Percentiles rank a stretch among this genome's conserved stretches.
Evolutionary conservation across 2,797 vertebrate genomes (phyloP).

Genomic region (Sebastes umbrosus): DNA sequence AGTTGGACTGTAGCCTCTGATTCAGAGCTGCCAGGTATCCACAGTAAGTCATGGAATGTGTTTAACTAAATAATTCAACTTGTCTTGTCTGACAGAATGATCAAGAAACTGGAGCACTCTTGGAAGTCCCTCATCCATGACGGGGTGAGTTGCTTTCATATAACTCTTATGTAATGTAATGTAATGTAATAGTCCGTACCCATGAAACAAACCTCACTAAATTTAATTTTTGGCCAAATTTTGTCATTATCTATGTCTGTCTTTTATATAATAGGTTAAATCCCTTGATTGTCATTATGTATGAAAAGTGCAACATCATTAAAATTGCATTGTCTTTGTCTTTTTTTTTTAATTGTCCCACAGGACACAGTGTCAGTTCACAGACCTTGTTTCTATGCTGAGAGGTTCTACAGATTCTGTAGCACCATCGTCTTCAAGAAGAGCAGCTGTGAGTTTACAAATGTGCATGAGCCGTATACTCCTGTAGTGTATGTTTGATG

Average conservation of each 20-base stretch:
- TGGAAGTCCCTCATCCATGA: conserved; percentile 98
- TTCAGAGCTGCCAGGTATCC: conserved; percentile 31
- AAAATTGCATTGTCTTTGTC: background rate
- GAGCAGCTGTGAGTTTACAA: conserved; percentile 90
- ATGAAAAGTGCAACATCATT: background rate
- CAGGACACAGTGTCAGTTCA: conserved; percentile 98
- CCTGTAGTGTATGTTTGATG: no score
- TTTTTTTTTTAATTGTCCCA: background rate
- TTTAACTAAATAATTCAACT: conserved; percentile 34
- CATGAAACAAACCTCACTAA: background rate
- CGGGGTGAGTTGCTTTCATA: conserved; percentile 86
- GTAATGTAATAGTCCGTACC: background rate
- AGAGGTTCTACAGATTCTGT: conserved; percentile 97
- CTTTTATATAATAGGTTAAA: background rate
- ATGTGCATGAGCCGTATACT: background rate
- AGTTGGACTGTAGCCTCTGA: background rate
- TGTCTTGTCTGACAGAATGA: conserved; percentile 83
- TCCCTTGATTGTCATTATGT: background rate
- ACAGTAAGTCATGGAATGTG: background rate
- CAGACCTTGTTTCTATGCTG: conserved; percentile 95
- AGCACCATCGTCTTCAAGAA: conserved; percentile 92
- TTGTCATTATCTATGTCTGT: background rate
- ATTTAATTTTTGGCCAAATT: background rate
- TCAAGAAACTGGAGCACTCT: conserved; percentile 97
- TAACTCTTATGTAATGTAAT: conserved; percentile 2